Percentiles rank a stretch among this genome's conserved stretches.
Conservation (phyloP, 2,113 vertebrate species). For the Fulmarus glacialis region DNA sequence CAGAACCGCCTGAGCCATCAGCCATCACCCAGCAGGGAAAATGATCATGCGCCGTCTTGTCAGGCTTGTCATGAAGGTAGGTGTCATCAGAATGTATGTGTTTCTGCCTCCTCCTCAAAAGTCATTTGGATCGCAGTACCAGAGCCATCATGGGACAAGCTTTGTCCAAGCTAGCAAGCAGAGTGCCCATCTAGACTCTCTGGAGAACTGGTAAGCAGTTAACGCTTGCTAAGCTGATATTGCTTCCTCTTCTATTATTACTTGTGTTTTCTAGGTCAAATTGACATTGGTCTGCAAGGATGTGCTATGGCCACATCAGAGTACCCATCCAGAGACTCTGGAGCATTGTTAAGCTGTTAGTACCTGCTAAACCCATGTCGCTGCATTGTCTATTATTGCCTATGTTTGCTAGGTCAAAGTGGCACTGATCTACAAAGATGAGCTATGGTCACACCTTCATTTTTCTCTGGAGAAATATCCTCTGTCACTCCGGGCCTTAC, state of each 20-base stretch:
- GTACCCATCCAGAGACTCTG: not conserved
- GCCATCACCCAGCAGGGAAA: not conserved
- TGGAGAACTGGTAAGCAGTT: not conserved
- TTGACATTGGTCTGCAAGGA: not conserved
- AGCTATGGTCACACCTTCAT: not conserved
- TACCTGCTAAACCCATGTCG: not conserved
- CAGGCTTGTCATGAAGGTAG: slow-evolving; percentile 1
- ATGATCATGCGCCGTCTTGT: not conserved
- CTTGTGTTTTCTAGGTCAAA: not conserved
- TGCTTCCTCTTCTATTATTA: not conserved
- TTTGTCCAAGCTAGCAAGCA: not conserved
- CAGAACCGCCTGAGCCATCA: not conserved
- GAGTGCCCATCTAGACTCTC: not conserved
- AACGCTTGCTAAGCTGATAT: not conserved
- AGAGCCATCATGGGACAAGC: not conserved
- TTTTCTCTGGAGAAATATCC: not conserved
- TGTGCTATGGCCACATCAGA: not conserved
- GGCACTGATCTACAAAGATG: not conserved
- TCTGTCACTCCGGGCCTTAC: not conserved
- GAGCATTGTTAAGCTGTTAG: not conserved
- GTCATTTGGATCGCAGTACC: not conserved
- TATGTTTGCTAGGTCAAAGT: slow-evolving; percentile 4
- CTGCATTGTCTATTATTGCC: not conserved
- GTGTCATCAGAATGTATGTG: not conserved
- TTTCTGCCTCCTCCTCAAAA: not conserved